Evolutionary conservation across 2,113 vertebrate genomes (phyloP).

Genomic region (Rallus limicola): DNA sequence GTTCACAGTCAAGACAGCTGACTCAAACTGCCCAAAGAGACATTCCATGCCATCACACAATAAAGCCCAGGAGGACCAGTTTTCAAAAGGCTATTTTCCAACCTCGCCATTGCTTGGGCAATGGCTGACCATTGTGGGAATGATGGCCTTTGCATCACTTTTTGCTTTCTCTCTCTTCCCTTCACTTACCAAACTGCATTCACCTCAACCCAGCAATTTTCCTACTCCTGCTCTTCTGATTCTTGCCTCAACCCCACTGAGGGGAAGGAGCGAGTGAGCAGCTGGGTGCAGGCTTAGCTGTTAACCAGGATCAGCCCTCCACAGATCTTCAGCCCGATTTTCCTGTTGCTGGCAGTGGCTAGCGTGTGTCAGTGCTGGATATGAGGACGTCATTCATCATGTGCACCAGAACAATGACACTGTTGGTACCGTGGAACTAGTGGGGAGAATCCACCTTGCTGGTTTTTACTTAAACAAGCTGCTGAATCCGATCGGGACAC

Average conservation of each 20-base stretch:
- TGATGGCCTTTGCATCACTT: neutral
- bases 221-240: neutral
- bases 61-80: neutral
- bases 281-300: neutral
- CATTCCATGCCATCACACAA: neutral
- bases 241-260: neutral
- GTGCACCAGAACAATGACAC: neutral
- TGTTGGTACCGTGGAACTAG: neutral
- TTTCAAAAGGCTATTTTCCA: neutral
- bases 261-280: accelerated
- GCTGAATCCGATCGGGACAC: neutral
- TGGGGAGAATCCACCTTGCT: neutral
- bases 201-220: neutral
- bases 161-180: neutral
- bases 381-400: neutral
- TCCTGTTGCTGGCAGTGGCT: neutral
- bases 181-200: neutral
- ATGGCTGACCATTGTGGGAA: neutral
- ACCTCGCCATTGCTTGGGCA: neutral
- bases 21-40: neutral
- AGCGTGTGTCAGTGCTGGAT: neutral
- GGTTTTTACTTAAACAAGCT: neutral
- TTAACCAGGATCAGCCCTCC: neutral
- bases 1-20: neutral
- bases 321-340: neutral